Evolutionary conservation across 2,113 vertebrate genomes (phyloP).

Genomic region (Notarius lentiginosus): DNA sequence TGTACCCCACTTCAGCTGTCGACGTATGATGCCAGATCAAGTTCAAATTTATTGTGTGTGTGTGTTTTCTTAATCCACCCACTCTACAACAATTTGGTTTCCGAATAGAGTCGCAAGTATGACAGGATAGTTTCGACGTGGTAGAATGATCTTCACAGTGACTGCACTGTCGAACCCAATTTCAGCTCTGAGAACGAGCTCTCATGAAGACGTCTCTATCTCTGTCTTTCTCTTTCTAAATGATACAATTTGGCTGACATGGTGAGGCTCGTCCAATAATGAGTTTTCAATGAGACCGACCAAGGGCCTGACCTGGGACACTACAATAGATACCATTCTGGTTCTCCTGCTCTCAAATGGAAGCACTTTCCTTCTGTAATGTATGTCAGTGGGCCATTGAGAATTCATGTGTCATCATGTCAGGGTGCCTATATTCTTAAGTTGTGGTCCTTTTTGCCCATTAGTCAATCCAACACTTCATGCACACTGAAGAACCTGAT

Average conservation of each 20-base stretch:
- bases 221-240: constrained; percentile 10
- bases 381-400: constrained; percentile 5
- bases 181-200: constrained; percentile 40
- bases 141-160: constrained; percentile 40
- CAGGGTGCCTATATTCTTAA: not conserved
- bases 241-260: constrained; percentile 38
- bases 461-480: not conserved
- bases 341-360: constrained; percentile 2
- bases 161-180: constrained; percentile 42
- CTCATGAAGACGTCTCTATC: constrained; percentile 6
- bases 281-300: constrained; percentile 25
- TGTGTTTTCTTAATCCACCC: not conserved
- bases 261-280: constrained; percentile 19
- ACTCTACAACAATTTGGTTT: not conserved
- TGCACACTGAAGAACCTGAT: not conserved
- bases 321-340: constrained; percentile 20
- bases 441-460: not conserved
- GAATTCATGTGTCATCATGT: not conserved
- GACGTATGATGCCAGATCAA: constrained; percentile 26
- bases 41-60: constrained; percentile 17
- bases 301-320: constrained; percentile 12
- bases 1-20: constrained; percentile 48
- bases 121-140: constrained; percentile 45
- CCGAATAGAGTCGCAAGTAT: constrained; percentile 7
- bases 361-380: not conserved